Conservation (phyloP, 2,797 vertebrate species). For the Thripadectes ignobilis region DNA sequence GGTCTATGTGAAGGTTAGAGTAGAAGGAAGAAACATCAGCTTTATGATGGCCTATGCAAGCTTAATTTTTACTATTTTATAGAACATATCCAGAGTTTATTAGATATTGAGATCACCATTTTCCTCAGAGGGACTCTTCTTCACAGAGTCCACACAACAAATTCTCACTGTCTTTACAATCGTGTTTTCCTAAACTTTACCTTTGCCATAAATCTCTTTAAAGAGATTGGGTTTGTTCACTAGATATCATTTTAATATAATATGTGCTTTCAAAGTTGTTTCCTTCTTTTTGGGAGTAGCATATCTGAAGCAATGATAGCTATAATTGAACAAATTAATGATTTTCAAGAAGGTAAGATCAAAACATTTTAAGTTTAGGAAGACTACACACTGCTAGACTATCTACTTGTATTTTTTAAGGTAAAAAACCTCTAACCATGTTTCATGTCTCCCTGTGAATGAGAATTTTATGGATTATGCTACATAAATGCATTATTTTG, state of each 20-base stretch:
- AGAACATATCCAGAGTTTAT: not conserved
- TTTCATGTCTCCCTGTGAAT: not conserved
- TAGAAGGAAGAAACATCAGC: not conserved
- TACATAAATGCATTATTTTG: not conserved
- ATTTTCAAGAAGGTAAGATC: not conserved
- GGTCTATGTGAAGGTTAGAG: not conserved
- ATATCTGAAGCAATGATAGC: not conserved
- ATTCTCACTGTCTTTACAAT: not conserved
- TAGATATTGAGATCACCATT: not conserved
- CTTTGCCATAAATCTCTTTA: not conserved
- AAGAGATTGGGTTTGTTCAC: not conserved
- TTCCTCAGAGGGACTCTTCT: not conserved
- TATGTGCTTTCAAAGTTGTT: accelerated
- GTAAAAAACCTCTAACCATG: not conserved
- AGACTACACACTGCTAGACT: not conserved
- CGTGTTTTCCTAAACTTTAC: not conserved
- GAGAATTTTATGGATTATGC: not conserved
- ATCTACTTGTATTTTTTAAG: not conserved
- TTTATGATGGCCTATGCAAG: not conserved
- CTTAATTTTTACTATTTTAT: not conserved
- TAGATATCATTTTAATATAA: not conserved
- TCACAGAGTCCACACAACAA: not conserved
- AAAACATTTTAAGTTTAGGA: not conserved
- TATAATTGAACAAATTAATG: not conserved
- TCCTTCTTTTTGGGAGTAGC: not conserved